A percentile compares a stretch with the other conserved stretches of the same genome.
phyloP scores from a whole-genome alignment of 2,797 vertebrate species.

The Propithecus deckenii region DNA sequence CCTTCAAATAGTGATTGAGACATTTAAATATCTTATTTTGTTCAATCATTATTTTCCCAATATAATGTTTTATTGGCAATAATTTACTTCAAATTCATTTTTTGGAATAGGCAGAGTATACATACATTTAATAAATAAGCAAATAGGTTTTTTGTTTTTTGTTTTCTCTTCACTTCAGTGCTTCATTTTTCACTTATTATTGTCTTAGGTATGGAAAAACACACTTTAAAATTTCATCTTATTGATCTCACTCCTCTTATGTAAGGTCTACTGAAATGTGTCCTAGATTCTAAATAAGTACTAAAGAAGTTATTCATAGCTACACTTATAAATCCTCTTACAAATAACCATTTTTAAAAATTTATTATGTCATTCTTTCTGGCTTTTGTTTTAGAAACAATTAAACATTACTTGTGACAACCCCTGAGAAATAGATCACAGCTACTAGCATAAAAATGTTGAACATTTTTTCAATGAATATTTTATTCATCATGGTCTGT shows the following conservation, averaged over 20 bases:
- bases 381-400: neutral
- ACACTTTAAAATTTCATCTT: neutral
- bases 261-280: neutral
- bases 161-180: neutral
- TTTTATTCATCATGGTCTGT: neutral
- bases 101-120: neutral
- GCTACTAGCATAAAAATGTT: neutral
- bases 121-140: neutral
- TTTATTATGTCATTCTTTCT: neutral
- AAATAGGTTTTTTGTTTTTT: neutral
- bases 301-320: neutral
- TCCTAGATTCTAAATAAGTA: neutral
- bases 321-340: neutral
- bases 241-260: neutral
- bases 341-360: neutral
- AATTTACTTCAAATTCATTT: neutral
- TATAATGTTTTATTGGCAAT: neutral
- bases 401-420: neutral
- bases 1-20: neutral
- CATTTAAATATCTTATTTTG: neutral
- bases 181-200: neutral
- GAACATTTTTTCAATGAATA: neutral
- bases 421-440: neutral
- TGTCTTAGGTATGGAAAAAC: neutral
- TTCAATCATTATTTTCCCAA: neutral